phyloP scores from a whole-genome alignment of 1,140 invertebrate species.

The Anoplolepis gracilipes region DNA sequence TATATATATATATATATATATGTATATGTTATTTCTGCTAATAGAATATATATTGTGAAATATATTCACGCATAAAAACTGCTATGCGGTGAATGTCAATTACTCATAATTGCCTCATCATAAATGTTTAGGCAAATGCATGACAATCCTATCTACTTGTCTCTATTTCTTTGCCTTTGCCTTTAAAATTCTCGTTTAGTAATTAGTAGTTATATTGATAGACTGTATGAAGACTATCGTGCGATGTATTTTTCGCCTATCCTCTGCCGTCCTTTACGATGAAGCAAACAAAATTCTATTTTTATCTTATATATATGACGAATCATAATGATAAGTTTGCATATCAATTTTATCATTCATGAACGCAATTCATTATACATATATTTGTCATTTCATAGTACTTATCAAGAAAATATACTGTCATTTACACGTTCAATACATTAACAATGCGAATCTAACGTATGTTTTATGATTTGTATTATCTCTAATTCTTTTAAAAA shows the following conservation, averaged over 20 bases:
- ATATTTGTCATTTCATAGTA: neutral
- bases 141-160: slow-evolving; percentile 75
- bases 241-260: slow-evolving; percentile 51
- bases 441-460: neutral
- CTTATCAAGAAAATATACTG: neutral
- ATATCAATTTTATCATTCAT: slow-evolving; percentile 2
- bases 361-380: neutral
- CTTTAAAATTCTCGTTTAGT: slow-evolving; percentile 73
- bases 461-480: neutral
- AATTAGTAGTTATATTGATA: slow-evolving; percentile 73
- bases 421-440: neutral
- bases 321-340: slow-evolving; percentile 1
- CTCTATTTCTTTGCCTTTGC: slow-evolving; percentile 73
- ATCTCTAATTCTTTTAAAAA: neutral
- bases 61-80: neutral
- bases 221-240: slow-evolving; percentile 63
- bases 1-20: too few species aligned
- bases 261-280: slow-evolving; percentile 27
- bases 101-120: slow-evolving; percentile 63
- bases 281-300: slow-evolving; percentile 7
- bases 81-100: slow-evolving; percentile 62
- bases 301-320: neutral
- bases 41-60: slow-evolving; percentile 1
- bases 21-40: neutral
- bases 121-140: slow-evolving; percentile 77